phyloP scores from a whole-genome alignment of 2,797 vertebrate species.

The Liparis tanakae region DNA sequence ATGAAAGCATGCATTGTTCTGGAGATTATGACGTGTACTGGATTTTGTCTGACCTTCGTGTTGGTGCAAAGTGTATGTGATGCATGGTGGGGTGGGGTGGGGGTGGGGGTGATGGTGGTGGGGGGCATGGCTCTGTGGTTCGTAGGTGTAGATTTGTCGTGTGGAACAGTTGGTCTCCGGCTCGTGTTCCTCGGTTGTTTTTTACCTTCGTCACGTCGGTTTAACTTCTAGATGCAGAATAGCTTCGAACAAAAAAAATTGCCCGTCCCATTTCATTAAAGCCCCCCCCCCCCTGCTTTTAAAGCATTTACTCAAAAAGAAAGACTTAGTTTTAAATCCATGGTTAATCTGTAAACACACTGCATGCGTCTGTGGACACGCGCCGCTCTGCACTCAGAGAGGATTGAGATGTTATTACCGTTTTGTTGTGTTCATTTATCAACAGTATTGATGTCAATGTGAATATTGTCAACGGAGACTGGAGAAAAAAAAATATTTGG shows the following conservation, averaged over 20 bases:
- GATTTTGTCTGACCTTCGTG: conserved; percentile 78
- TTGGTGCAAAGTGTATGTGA: conserved; percentile 77
- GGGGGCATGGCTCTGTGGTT: conserved; percentile 64
- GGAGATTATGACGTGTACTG: conserved; percentile 73
- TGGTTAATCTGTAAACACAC: conserved; percentile 72
- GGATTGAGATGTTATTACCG: conserved; percentile 72
- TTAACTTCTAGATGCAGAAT: conserved; percentile 32
- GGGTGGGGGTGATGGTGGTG: neutral
- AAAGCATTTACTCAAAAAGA: conserved; percentile 44
- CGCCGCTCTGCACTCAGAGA: conserved; percentile 75
- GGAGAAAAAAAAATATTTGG: conserved; percentile 77
- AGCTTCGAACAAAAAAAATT: conserved; percentile 37
- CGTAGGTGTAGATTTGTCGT: conserved; percentile 66
- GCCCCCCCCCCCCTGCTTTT: conserved; percentile 29
- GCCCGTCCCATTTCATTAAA: conserved; percentile 40
- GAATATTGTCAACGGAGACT: conserved; percentile 80
- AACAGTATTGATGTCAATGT: conserved; percentile 86
- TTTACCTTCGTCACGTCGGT: conserved; percentile 46
- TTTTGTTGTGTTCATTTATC: conserved; percentile 84
- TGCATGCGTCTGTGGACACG: conserved; percentile 84
- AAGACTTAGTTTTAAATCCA: conserved; percentile 33
- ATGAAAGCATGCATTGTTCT: conserved; percentile 82
- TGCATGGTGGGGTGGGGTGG: conserved; percentile 71
- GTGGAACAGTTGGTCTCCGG: conserved; percentile 48
- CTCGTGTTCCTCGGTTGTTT: conserved; percentile 54